A percentile compares a stretch with the other conserved stretches of the same genome.
Evolutionary conservation across 1,140 invertebrate species (phyloP).

Genomic region (Papilio aristodemus): DNA sequence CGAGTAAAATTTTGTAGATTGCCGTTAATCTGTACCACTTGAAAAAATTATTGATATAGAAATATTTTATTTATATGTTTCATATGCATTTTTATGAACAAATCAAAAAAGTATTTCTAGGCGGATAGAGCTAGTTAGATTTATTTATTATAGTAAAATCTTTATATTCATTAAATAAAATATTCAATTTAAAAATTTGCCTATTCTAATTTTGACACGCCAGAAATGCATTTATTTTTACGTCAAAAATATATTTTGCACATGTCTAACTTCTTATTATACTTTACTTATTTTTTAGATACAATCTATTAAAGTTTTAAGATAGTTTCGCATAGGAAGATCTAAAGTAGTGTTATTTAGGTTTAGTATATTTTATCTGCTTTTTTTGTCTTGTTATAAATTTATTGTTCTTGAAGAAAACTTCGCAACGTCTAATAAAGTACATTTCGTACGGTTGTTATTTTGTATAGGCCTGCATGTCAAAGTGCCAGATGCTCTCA

Average conservation of each 20-base stretch:
- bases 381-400: slow-evolving; percentile 14
- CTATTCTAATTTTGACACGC: too few species aligned
- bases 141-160: too few species aligned
- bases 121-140: too few species aligned
- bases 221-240: too few species aligned
- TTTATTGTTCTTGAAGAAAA: slow-evolving; percentile 11
- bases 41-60: too few species aligned
- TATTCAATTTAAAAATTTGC: too few species aligned
- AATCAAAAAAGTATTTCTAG: too few species aligned
- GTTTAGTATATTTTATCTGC: background rate
- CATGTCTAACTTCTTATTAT: background rate
- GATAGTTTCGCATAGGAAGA: background rate
- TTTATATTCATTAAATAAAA: too few species aligned
- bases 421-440: slow-evolving; percentile 37
- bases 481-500: slow-evolving; percentile 48
- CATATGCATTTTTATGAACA: too few species aligned
- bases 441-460: slow-evolving; percentile 28
- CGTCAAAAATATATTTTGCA: background rate
- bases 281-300: background rate
- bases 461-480: slow-evolving; percentile 44
- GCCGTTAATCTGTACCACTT: too few species aligned
- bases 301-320: background rate
- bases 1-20: too few species aligned
- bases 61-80: too few species aligned
- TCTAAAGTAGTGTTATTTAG: background rate